Conservation (phyloP, 2,797 vertebrate species). For the Acipenser oxyrinchus region DNA sequence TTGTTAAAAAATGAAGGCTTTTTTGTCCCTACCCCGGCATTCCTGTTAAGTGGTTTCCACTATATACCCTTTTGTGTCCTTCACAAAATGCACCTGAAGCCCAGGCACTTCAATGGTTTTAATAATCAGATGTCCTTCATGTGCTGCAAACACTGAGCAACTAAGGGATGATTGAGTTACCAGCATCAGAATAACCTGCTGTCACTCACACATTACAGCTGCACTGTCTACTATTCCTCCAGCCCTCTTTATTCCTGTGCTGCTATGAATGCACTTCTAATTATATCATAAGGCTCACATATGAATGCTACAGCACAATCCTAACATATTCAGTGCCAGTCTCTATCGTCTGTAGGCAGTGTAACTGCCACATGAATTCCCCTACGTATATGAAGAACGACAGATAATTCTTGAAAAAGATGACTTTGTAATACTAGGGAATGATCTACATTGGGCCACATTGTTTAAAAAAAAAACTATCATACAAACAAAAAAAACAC, state of each 20-base stretch:
- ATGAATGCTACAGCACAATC: neutral
- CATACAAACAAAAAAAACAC: too few species aligned
- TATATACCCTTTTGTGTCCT: constrained; percentile 14
- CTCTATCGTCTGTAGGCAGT: constrained; percentile 16
- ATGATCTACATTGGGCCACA: constrained; percentile 10
- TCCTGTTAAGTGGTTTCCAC: constrained; percentile 17
- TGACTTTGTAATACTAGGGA: constrained; percentile 2
- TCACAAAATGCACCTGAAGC: constrained; percentile 28
- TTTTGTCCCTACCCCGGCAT: neutral
- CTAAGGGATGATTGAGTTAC: constrained; percentile 19
- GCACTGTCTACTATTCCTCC: neutral
- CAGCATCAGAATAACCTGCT: constrained; percentile 16
- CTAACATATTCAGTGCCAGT: constrained; percentile 22
- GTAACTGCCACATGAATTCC: constrained; percentile 17
- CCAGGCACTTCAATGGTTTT: constrained; percentile 13
- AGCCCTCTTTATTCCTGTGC: constrained; percentile 2
- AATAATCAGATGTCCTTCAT: constrained; percentile 23
- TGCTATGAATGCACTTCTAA: constrained; percentile 18
- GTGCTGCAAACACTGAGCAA: constrained; percentile 9
- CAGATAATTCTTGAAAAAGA: constrained; percentile 10
- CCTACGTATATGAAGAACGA: constrained; percentile 8
- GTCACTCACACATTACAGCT: constrained; percentile 13
- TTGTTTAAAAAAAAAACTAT: too few species aligned
- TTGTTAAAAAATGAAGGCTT: constrained; percentile 5
- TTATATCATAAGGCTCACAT: constrained; percentile 18